Base-by-base conservation (phyloP, 1,140 invertebrate genomes). In the Drosophila funebris region DNA sequence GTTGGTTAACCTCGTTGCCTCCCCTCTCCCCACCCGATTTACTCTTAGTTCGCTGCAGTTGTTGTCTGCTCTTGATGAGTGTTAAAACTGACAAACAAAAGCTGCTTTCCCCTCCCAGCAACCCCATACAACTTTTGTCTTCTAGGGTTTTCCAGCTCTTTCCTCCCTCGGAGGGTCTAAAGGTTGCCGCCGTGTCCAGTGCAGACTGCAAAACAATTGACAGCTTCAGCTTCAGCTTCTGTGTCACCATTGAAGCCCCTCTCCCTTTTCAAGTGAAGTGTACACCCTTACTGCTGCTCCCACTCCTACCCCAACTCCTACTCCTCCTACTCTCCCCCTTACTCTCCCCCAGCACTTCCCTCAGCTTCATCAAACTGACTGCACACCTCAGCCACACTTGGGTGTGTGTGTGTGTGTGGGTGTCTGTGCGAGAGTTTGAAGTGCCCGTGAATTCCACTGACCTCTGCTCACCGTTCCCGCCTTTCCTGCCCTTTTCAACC, bases 201-300 rank as follows among this genome's bases (percentile, higher is more conserved):
- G 50, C 81, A 84, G 80, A 85, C 68, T 48, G 54, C 8, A 70
- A 62, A 70, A 43, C 66, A 83, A 81, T 78, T 83, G 78, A 81
- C 78, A 82, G 58, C 58, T 36, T 31, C 67, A 27, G 58, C 52
- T 36, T 24, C 72, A 33, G 27, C 31, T 29, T 44, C 5, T 50
- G 62, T 46, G 57, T 50, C 58, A 54, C 58, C 58, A 56, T 70
- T 64, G 29, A 53, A 56, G 7, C n/a, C 0, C 33, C n/a, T 33
- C 22, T 3, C 7, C n/a, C 48, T 16, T 4, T 16, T 37, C 50
- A n/a, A 37, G 14, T 46, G 20, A 20, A 24, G 18, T 13, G 6
- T 18, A 16, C 9, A n/a, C n/a, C 22, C 13, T 57, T 36, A 7
- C 16, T 43, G 41, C 24, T 27, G 24, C 4, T 27, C 1, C 24